Conservation (phyloP, 2,113 vertebrate genomes). For the Proteles cristata region DNA sequence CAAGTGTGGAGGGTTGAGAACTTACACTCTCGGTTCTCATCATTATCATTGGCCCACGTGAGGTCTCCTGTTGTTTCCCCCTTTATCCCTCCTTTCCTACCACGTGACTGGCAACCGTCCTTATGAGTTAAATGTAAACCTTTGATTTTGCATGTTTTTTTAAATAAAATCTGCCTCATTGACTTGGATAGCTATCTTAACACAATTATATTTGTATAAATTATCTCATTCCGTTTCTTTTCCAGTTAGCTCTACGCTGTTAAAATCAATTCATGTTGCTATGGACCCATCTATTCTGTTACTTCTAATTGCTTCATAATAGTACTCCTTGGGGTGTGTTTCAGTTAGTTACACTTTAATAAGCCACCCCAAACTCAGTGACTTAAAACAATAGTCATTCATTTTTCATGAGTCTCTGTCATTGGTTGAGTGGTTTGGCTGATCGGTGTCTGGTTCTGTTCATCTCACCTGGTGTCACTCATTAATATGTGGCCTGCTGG, state of each 20-base stretch:
- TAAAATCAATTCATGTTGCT: not conserved
- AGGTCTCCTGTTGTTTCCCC: not conserved
- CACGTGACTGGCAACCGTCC: not conserved
- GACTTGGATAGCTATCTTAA: not conserved
- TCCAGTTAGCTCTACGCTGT: not conserved
- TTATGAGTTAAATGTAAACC: not conserved
- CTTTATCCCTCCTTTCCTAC: not conserved
- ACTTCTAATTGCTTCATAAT: not conserved
- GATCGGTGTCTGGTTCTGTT: not conserved
- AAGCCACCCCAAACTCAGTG: not conserved
- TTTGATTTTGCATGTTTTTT: not conserved
- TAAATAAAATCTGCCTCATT: not conserved
- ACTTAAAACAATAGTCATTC: not conserved
- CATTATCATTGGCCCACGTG: fast-evolving
- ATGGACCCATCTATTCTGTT: not conserved
- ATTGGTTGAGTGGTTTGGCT: not conserved
- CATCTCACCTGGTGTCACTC: not conserved
- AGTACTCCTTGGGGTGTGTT: not conserved
- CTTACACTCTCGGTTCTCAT: not conserved
- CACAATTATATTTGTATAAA: not conserved
- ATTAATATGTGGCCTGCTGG: not conserved
- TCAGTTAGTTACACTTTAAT: not conserved
- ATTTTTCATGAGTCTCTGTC: not conserved
- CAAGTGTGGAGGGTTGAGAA: too few species aligned
- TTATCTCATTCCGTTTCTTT: not conserved